Conservation (phyloP, 2,797 vertebrate species). For the Argentina silus region DNA sequence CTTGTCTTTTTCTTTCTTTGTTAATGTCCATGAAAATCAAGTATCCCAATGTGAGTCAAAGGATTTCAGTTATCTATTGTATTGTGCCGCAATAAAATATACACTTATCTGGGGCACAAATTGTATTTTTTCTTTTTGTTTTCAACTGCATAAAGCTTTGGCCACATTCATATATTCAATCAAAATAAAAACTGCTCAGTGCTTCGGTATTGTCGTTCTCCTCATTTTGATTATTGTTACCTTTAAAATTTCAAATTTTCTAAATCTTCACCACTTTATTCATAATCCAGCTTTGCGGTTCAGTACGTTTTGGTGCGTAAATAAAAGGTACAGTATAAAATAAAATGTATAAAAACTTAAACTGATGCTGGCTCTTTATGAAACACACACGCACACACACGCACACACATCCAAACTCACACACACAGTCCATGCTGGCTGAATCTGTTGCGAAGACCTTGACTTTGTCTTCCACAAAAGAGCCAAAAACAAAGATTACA, state of each 20-base stretch:
- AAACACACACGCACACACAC: constrained; percentile 37
- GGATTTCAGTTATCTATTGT: constrained; percentile 72
- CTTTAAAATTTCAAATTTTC: constrained; percentile 65
- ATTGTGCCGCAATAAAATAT: constrained; percentile 83
- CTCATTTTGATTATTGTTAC: constrained; percentile 61
- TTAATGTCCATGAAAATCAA: constrained; percentile 87
- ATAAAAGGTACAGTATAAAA: constrained; percentile 53
- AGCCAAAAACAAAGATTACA: constrained; percentile 75
- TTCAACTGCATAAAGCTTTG: constrained; percentile 91
- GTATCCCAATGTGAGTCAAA: constrained; percentile 84
- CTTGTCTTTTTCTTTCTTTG: constrained; percentile 78
- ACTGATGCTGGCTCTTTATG: constrained; percentile 79
- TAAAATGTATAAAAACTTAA: constrained; percentile 59
- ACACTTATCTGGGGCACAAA: constrained; percentile 78
- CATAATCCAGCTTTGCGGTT: constrained; percentile 76
- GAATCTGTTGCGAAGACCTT: constrained; percentile 69
- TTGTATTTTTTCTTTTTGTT: constrained; percentile 75
- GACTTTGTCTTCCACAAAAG: constrained; percentile 65
- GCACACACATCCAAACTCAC: constrained; percentile 25
- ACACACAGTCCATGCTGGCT: constrained; percentile 74
- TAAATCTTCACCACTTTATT: constrained; percentile 62
- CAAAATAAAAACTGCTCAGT: constrained; percentile 87
- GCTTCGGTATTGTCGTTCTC: constrained; percentile 74
- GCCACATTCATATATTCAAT: constrained; percentile 92
- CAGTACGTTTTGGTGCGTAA: constrained; percentile 79